Base-by-base conservation (phyloP, 2,113 vertebrate species). In the Notothenia rossii region DNA sequence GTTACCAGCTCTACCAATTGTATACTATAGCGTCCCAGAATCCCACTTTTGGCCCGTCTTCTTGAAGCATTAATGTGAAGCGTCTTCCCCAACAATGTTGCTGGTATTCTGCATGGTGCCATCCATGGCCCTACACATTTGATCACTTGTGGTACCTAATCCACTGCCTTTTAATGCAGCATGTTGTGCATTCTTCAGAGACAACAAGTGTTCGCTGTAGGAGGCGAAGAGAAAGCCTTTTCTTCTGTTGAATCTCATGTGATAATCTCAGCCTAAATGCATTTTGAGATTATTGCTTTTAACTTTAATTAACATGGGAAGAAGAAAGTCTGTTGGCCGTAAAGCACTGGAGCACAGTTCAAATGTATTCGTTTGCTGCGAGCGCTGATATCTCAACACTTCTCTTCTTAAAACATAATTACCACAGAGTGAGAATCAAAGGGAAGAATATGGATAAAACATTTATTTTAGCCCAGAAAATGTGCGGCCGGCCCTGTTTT, bases 231-330 rank as follows among this genome's bases (percentile, higher is more conserved):
- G 43, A 49, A 51, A 17, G 17, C 22, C 36, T 15, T 56, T 45
- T 51, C 10, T 79, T 22, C 53, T 73, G 61, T 48, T 65, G 50
- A 10, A 67, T 72, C 61, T 78, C 4, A 3, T 59, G 49, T 43
- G 72, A 82, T 72, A 69, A 62, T 77, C 36, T 18, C 3, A 60
- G 18, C 46, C 6, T 40, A 14, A 72, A 69, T 10, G 62, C 51
- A 69, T 64, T 81, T 7, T 75, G 58, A 74, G 0, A 60, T 72
- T 20, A 60, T 60, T 46, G 58, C 58, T 83, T 71, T 75, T 72
- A 75, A 83, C 55, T 81, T 67, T 71, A 82, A 86, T 84, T 74
- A 84, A 75, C 75, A 77, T 5, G 33, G 59, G 11, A 54, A 65
- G 72, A 76, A 67, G 72, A 67, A 22, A 59, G 53, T 71, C 75